phyloP scores from a whole-genome alignment of 2,888 invertebrate species.

The Stratiomys singularior region DNA sequence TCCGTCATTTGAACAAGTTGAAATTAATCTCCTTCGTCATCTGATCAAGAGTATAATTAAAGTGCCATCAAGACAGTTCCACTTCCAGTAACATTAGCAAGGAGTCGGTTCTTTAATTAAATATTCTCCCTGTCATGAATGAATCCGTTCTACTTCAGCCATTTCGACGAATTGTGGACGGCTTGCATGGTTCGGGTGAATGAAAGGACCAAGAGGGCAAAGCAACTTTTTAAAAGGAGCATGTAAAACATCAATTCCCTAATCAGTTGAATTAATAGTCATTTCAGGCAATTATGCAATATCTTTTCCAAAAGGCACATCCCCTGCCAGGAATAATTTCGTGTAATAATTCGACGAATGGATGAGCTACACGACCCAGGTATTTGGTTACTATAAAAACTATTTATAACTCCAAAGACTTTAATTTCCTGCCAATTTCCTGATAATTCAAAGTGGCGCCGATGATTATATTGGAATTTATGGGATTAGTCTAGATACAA shows the following conservation, averaged over 20 bases:
- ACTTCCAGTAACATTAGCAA: constrained; percentile 20
- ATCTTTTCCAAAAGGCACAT: neutral
- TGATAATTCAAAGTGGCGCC: constrained; percentile 48
- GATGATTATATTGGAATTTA: constrained; percentile 49
- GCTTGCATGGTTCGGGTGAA: neutral
- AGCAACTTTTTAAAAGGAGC: neutral
- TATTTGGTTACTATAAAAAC: neutral
- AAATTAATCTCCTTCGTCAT: constrained; percentile 52
- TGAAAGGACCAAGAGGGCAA: neutral
- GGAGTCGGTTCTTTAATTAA: constrained; percentile 48
- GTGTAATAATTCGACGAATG: neutral
- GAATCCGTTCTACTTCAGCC: neutral
- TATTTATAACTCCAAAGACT: constrained; percentile 42
- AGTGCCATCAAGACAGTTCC: constrained; percentile 50
- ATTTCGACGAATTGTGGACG: neutral
- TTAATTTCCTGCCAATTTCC: constrained; percentile 52
- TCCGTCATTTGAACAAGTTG: constrained; percentile 48
- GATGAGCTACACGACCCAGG: neutral
- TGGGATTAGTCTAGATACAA: constrained; percentile 46
- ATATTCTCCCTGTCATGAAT: constrained; percentile 46
- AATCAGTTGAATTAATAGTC: constrained; percentile 12
- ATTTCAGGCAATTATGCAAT: constrained; percentile 1
- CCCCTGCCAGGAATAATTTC: constrained; percentile 1
- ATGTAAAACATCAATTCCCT: constrained; percentile 22
- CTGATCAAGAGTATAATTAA: constrained; percentile 52